Evolutionary conservation across 2,797 vertebrate species (phyloP).

Genomic region (Typhlichthys subterraneus): DNA sequence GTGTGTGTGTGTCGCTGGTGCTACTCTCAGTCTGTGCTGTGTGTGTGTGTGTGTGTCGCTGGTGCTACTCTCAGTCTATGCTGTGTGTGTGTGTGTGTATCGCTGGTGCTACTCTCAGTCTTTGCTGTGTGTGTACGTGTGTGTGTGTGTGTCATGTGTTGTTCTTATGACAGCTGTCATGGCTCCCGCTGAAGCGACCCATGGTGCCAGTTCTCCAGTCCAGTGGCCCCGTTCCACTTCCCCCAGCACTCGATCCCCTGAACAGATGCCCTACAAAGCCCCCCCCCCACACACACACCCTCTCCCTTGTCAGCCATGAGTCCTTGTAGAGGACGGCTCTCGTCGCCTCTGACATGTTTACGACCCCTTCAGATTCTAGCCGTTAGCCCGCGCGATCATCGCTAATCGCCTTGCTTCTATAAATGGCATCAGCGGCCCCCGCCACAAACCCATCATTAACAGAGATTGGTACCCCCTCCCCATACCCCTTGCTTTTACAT

Average conservation of each 20-base stretch:
- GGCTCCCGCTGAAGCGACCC: slow-evolving; percentile 53
- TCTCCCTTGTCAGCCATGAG: slow-evolving; percentile 59
- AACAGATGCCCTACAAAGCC: slow-evolving; percentile 69
- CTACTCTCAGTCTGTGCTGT: not conserved
- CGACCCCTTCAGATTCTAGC: slow-evolving; percentile 68
- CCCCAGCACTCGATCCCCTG: slow-evolving; percentile 35
- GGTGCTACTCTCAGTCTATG: not conserved
- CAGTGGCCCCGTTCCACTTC: slow-evolving; percentile 17
- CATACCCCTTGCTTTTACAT: slow-evolving; percentile 35
- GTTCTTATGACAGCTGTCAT: slow-evolving; percentile 49
- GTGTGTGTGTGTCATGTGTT: slow-evolving; percentile 14
- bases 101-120: not conserved
- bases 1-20: slow-evolving; percentile 7
- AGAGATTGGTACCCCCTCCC: not conserved
- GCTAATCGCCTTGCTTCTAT: slow-evolving; percentile 51
- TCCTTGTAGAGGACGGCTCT: slow-evolving; percentile 72
- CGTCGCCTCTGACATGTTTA: slow-evolving; percentile 71
- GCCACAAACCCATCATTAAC: too few relatives aligned
- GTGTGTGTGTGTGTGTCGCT: slow-evolving; percentile 5
- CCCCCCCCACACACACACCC: not conserved
- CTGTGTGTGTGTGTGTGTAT: slow-evolving; percentile 17
- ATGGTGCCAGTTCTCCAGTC: slow-evolving; percentile 34
- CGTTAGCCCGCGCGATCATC: slow-evolving; percentile 68
- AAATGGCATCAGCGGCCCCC: too few relatives aligned
- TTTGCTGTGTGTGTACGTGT: slow-evolving; percentile 12